Conservation (phyloP, 1,140 invertebrate species). For the Colletes gigas region DNA sequence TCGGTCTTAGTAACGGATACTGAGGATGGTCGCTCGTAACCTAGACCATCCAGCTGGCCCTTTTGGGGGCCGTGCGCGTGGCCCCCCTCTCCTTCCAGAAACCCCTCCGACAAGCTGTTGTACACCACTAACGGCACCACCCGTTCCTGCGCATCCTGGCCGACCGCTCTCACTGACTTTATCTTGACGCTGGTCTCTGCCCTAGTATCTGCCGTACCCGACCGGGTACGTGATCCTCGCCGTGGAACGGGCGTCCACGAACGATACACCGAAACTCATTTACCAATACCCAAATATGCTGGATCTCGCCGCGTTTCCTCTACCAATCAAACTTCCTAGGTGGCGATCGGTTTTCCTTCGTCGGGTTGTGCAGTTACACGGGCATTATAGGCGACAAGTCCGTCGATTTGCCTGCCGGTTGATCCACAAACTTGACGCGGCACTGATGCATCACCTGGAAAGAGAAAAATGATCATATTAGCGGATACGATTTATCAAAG, state of each 20-base stretch:
- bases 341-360: no score
- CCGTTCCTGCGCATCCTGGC: constrained; percentile 72
- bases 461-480: constrained; percentile 3
- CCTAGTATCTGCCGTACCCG: constrained; percentile 69
- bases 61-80: constrained; percentile 69
- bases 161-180: constrained; percentile 68
- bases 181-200: constrained; percentile 73
- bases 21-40: constrained; percentile 47
- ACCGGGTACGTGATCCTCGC: constrained; percentile 52
- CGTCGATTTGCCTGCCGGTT: constrained; percentile 23
- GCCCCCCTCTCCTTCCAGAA: constrained; percentile 61
- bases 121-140: constrained; percentile 72
- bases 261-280: constrained; percentile 46
- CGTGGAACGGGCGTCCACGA: constrained; percentile 18
- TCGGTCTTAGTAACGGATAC: constrained; percentile 3
- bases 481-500: not conserved
- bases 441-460: constrained; percentile 71
- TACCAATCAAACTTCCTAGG: not conserved
- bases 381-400: constrained; percentile 43
- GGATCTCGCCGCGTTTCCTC: not conserved
- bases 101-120: constrained; percentile 63
- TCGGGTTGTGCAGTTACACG: constrained; percentile 23
- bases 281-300: constrained; percentile 22
- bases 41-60: constrained; percentile 68
- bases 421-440: constrained; percentile 26